Base-by-base conservation (phyloP, 2,888 invertebrate genomes). In the Argynnis bischoffii region DNA sequence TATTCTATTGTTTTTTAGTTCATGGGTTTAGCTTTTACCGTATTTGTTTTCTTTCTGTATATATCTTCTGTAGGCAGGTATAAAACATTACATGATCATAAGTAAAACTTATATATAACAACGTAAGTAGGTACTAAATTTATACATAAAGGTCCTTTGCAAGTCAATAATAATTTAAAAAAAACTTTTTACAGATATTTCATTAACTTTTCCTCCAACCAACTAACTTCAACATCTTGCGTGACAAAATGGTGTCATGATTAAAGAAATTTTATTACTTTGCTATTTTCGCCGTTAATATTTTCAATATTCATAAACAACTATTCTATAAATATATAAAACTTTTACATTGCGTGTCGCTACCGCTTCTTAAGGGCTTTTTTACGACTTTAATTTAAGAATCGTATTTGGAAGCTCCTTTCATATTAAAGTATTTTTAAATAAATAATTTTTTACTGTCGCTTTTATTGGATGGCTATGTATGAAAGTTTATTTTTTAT, bases 221-320 rank as follows among this genome's bases (percentile, higher is more conserved):
- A 41, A 41, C 11, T 41, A 35, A 35, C 35, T 35, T 8, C 35
- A 35, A 35, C 35, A 41, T 41, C 35, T 88, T 69, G 86, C 91
- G 88, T 90, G 91, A 85, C 86, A 79, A 83, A 81, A 75, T 78
- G 80, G 73, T 84, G 85, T 90, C 78, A 84, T 80, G 81, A 84
- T 86, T 85, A 87, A 88, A 85, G 80, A 83, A 48, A 81, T 81
- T 87, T 87, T 86, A 88, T 87, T 83, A 80, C 82, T 79, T 72
- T 70, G 75, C 77, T 86, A 85, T 85, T 84, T 85, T 85, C 83
- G 84, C 79, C 80, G 85, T 81, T 86, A 85, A 87, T 86, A 87
- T 81, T 89, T 87, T 77, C 80, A 77, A 87, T 88, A 81, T 87
- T 87, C 85, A 83, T 85, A 86, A 87, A 86, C 83, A 80, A 80